phyloP scores from a whole-genome alignment of 2,888 invertebrate species.

The Dynastes maya region DNA sequence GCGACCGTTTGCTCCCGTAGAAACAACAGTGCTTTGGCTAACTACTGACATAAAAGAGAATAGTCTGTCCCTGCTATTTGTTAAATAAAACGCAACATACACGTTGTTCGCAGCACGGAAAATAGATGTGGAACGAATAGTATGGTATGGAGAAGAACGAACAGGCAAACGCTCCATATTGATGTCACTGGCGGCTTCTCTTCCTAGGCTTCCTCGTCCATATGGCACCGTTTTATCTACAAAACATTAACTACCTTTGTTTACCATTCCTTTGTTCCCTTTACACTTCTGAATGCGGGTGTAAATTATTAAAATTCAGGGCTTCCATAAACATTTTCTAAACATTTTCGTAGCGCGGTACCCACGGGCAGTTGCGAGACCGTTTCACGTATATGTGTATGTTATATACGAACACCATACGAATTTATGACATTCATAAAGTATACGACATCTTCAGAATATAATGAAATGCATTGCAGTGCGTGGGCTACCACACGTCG shows the following conservation, averaged over 20 bases:
- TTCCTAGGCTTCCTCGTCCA: constrained; percentile 16
- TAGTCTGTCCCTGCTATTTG: constrained; percentile 55
- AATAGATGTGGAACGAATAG: constrained; percentile 19
- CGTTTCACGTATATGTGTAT: constrained; percentile 13
- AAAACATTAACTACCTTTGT: constrained; percentile 55
- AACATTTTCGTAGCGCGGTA: constrained; percentile 36
- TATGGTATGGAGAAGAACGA: background rate
- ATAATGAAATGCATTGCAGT: constrained; percentile 44
- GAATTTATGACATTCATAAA: constrained; percentile 44
- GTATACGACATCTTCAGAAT: constrained; percentile 41
- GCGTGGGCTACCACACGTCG: constrained; percentile 38
- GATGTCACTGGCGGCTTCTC: constrained; percentile 10
- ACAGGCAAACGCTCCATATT: background rate
- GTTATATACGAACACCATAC: background rate
- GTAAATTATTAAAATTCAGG: constrained; percentile 51
- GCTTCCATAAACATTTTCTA: constrained; percentile 45
- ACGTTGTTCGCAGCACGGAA: constrained; percentile 18
- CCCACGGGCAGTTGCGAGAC: constrained; percentile 17
- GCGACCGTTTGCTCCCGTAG: constrained; percentile 43
- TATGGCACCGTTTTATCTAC: constrained; percentile 52
- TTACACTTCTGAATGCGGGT: constrained; percentile 44
- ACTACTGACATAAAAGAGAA: constrained; percentile 58
- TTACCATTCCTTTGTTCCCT: constrained; percentile 53
- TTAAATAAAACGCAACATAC: constrained; percentile 55
- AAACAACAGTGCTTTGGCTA: constrained; percentile 53